Base-by-base conservation (phyloP, 2,113 vertebrate genomes). In the Pedionomus torquatus region DNA sequence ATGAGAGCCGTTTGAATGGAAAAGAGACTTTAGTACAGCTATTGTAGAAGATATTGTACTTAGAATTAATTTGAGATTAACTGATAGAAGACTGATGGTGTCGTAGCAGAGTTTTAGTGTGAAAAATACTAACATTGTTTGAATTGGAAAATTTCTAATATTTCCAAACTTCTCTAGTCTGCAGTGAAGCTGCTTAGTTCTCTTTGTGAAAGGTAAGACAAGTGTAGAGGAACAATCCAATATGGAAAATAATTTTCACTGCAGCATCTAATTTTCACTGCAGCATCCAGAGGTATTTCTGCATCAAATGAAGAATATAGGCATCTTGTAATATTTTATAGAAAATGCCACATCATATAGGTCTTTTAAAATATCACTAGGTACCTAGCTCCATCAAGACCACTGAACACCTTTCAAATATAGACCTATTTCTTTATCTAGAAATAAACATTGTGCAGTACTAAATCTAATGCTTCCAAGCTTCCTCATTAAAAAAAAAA, bases 61-160 rank as follows among this genome's bases (percentile, higher is more conserved):
- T 17, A 96, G 19, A 64, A 91, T 68, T 81, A 93, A 77, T 93
- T 46, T 71, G 58, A 83, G 37, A 72, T 94, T 72, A 84, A 72
- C 37, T 52, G 14, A 10, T 10, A 70, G 17, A 41, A 48, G 37
- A 83, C 10, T 35, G 31, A 57, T 0, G 1, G 24, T 69, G 19
- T 35, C 44, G 37, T 21, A 77, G 33, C 9, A 60, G n/a, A 55
- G 43, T 63, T 77, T 44, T 44, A 44, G 85, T 28, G n/a, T 55
- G 24, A 31, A 54, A 92, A 65, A 84, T 77, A 13, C 46, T 88
- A 72, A 44, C 24, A 69, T 37, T 89, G 21, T 85, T 92, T 60
- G 82, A 77, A 89, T 39, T 43, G 7, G 51, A 46, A 96, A 65
- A 74, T 85, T 31, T 33, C 60, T 43, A 55, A 51, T 51, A 33